phyloP scores from a whole-genome alignment of 2,888 invertebrate species.

The Adelphocoris suturalis region DNA sequence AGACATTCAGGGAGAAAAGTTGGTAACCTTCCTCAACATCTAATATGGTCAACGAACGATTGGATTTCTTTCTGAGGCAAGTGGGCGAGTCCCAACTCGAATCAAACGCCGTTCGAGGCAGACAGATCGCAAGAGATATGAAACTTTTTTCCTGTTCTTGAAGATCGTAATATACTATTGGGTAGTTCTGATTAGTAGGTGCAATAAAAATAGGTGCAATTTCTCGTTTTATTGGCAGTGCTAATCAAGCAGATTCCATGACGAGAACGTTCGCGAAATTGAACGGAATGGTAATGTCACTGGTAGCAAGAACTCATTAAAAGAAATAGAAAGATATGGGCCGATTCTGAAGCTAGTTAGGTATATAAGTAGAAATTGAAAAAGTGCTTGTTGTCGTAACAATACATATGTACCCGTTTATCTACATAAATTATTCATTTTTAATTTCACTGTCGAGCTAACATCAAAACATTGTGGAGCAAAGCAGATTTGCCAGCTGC shows the following conservation, averaged over 20 bases:
- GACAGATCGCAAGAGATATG: neutral
- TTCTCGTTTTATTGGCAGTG: neutral
- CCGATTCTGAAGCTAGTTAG: too few relatives aligned
- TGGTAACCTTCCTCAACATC: slow-evolving; percentile 23
- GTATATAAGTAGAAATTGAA: too few relatives aligned
- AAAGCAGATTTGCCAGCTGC: too few relatives aligned
- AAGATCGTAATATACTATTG: neutral
- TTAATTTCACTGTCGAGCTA: too few relatives aligned
- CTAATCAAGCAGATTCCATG: neutral
- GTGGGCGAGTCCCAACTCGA: neutral
- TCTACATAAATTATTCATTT: too few relatives aligned
- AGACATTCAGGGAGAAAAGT: neutral
- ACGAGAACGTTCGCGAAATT: too few relatives aligned
- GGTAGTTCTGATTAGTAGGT: neutral
- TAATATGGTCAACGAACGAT: neutral
- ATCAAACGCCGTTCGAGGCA: neutral
- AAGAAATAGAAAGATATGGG: too few relatives aligned
- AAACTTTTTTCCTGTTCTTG: neutral
- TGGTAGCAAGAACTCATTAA: neutral
- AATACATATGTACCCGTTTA: too few relatives aligned
- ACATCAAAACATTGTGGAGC: too few relatives aligned
- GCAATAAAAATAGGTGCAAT: neutral
- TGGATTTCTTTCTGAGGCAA: neutral
- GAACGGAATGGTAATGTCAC: neutral
- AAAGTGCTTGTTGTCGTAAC: too few relatives aligned